Evolutionary conservation across 2,888 invertebrate genomes (phyloP).

Genomic region (Rotaria socialis): DNA sequence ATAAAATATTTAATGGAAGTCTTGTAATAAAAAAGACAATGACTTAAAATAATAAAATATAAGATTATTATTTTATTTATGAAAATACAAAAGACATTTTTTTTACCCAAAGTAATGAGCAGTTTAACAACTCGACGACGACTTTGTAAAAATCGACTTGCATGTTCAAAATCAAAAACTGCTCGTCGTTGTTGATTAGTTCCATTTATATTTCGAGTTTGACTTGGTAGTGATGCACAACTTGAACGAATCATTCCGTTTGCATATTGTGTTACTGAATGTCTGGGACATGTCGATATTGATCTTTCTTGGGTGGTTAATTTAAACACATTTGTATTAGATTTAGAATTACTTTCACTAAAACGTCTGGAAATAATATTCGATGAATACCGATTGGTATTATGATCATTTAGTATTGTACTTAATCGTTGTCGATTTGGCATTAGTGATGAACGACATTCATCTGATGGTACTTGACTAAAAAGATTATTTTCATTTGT

Average conservation of each 20-base stretch:
- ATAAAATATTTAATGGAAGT: constrained; percentile 42
- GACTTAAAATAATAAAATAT: constrained; percentile 16
- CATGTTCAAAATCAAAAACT: background rate
- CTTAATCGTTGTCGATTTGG: background rate
- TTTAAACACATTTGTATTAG: background rate
- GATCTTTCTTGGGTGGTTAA: background rate
- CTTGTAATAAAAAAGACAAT: constrained; percentile 41
- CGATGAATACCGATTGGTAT: background rate
- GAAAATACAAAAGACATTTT: no score
- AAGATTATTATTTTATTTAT: background rate
- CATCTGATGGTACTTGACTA: background rate
- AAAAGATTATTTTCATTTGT: background rate
- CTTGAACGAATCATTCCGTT: background rate
- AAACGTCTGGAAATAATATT: background rate
- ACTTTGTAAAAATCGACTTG: constrained; percentile 38
- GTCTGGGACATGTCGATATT: background rate
- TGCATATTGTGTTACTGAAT: background rate
- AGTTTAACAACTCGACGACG: constrained; percentile 46
- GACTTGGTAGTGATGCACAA: background rate
- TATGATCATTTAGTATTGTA: background rate
- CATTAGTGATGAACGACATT: background rate
- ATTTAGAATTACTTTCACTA: background rate
- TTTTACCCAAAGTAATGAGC: constrained; percentile 28
- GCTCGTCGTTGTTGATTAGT: background rate
- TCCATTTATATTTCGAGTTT: background rate